Evolutionary conservation across 2,113 vertebrate species (phyloP), one percentile per base, ranked within the genome.

Genomic region (Holacanthus passer): DNA sequence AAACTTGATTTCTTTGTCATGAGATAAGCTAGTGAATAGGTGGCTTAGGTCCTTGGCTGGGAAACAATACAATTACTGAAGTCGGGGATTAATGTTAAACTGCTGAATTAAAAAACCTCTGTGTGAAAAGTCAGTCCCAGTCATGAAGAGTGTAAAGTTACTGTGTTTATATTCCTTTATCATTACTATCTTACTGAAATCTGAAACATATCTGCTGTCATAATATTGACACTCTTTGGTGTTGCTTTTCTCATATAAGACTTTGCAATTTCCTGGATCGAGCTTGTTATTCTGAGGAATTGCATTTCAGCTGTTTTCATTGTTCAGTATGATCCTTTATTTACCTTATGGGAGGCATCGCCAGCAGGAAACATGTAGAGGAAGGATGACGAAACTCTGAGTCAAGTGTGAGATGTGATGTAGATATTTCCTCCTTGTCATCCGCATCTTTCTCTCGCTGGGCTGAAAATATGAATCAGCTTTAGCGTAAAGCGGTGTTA

Each of bases 381-480:
- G 77, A 85, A 87, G 73, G 29, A 5, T 89, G 83, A 88, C 29
- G 17, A 79, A 81, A 83, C 53, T 86, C 73, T 94, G 88, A 93
- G 83, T 94, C 92, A 93, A 87, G 58, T 71, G 73, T 59, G 75
- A 84, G 35, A 64, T 81, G 45, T 55, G 56, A 64, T 35, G 5
- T n/a, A 35, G 27, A 55, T 5, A 76, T 79, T 84, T 73, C 59
- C 78, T 74, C 22, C 0, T 41, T 41, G 31, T 68, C 81, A 43
- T 59, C 32, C 2, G 22, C 27, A 24, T 22, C 50, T 41, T 76
- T 29, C 75, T 76, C 60, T 63, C 29, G 16, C 29, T 55, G 29
- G 29, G 71, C 66, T 48, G 14, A 86, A 77, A 88, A 75, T 73
- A 72, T 92, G 89, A 92, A 67, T 91, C 87, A 90, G 66, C 59